Evolutionary conservation across 2,797 vertebrate species (phyloP), one percentile per base, ranked within the genome.

Genomic region (Amniataba percoides): DNA sequence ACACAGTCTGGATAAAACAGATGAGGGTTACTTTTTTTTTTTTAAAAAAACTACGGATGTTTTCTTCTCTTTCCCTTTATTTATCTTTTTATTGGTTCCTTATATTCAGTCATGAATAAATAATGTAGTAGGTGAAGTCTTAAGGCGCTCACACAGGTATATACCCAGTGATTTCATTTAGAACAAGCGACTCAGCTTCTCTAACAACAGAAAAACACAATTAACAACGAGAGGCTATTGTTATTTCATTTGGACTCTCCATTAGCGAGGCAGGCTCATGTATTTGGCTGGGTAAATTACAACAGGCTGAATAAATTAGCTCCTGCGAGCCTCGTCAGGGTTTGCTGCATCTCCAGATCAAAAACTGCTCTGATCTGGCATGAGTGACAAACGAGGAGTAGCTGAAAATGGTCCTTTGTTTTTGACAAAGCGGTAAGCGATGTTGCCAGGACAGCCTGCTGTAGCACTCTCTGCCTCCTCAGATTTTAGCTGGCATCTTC

Each of bases 131-230:
- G 34, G 2, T 36, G 8, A 36, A 36, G 6, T 7, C 34, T 36
- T 36, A 36, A 36, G 34, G 8, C 16, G 56, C 34, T 42, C 19
- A 25, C 8, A 36, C 43, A 34, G 1, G 13, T n/a, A 56, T 18
- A 52, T 14, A 39, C 1, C 13, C 19, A 48, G 39, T 27, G 40
- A 61, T 21, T 51, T 59, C 19, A 42, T 52, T 70, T 31, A 56
- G 19, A 58, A 25, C n/a, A 46, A 63, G 34, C 27, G 43, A 77
- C 53, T 70, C 46, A 51, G 36, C 40, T 42, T 65, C 46, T 15
- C 9, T 59, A 60, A 65, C 49, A 61, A 68, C n/a, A 51, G 48
- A 13, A 21, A 27, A 64, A 68, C 62, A 13, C 42, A 78, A 55
- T 56, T 23, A 49, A 7, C 27, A 49, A 42, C 15, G 27, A 82